Evolutionary conservation across 1,140 invertebrate species (phyloP), one percentile per base, ranked within the genome.

Genomic region (Saccostrea glomerata): DNA sequence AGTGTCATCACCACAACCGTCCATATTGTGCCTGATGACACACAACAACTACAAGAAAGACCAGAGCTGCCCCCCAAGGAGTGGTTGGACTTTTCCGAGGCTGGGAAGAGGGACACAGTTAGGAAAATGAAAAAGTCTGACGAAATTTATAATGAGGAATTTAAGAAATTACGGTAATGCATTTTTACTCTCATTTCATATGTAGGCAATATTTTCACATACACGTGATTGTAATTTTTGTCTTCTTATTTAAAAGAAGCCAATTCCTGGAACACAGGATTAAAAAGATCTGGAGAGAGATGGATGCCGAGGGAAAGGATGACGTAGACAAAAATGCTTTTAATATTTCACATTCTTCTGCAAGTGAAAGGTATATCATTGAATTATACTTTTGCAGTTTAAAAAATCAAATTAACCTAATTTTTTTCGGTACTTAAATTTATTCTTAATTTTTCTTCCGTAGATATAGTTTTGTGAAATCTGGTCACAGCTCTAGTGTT

Each of bases 1-100:
- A 83, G 73, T 60, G 86, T 87, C 77, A 82, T 87, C 40, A 87
- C 86, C 40, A 87, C 54, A 3, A 0, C 47, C 56, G 60, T 83
- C 17, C 86, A 60, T 40, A 55, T 83, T 58, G 17, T 58, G 2
- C 55, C 77, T 36, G n/a, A 77, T 23, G 66, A 40, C 7, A 25
- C 36, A 20, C 47, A n/a, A 9, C 17, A 36, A 30, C 25, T 82
- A 12, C 86, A 82, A 40, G 17, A 23, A n/a, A 47, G 20, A 6
- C 36, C 56, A 25, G 40, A 86, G n/a, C 36, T 86, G 20, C 82
- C 70, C 13, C 86, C 47, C 15, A 82, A 56, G 56, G 36, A 82
- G 23, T 86, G 70, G 70, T 11, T 86, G 23, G 40, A 23, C 17
- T 54, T 54, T 83, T 20, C 17, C 0, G 9, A 83, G n/a, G 40